Conservation (phyloP, 2,888 invertebrate species). For the Drosophila falleni region DNA sequence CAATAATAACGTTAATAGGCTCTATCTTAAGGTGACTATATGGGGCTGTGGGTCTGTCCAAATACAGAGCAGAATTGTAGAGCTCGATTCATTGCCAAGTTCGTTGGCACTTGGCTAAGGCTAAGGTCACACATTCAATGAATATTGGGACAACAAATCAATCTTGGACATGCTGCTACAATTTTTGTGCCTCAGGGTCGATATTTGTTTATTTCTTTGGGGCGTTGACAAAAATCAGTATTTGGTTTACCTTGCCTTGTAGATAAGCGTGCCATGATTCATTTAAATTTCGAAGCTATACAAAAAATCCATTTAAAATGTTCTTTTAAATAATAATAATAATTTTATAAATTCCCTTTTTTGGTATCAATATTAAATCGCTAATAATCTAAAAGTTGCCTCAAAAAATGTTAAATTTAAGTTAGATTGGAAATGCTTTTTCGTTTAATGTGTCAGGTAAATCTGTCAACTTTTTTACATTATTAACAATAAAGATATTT, state of each 20-base stretch:
- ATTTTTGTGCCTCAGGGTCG: constrained; percentile 56
- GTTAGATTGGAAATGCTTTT: neutral
- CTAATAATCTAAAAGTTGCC: too few relatives aligned
- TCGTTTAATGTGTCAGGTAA: neutral
- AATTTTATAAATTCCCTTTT: neutral
- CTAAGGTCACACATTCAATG: constrained; percentile 52
- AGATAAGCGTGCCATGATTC: constrained; percentile 9
- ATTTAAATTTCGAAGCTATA: neutral
- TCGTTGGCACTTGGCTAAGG: constrained; percentile 70
- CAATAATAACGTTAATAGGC: constrained; percentile 44
- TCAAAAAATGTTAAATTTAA: neutral
- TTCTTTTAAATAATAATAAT: neutral
- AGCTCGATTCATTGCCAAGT: constrained; percentile 72
- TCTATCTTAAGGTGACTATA: constrained; percentile 20
- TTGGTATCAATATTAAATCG: too few relatives aligned
- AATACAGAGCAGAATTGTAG: constrained; percentile 41
- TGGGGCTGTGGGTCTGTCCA: constrained; percentile 38
- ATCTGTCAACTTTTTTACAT: constrained; percentile 2
- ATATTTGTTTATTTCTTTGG: constrained; percentile 26
- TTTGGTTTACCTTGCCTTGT: constrained; percentile 32
- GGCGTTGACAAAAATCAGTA: constrained; percentile 53
- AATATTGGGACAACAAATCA: constrained; percentile 54
- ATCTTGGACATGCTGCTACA: constrained; percentile 55
- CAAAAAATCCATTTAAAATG: neutral
- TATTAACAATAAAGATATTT: neutral